Conservation (phyloP, 1,140 invertebrate genomes). For the Chymomyza costata region DNA sequence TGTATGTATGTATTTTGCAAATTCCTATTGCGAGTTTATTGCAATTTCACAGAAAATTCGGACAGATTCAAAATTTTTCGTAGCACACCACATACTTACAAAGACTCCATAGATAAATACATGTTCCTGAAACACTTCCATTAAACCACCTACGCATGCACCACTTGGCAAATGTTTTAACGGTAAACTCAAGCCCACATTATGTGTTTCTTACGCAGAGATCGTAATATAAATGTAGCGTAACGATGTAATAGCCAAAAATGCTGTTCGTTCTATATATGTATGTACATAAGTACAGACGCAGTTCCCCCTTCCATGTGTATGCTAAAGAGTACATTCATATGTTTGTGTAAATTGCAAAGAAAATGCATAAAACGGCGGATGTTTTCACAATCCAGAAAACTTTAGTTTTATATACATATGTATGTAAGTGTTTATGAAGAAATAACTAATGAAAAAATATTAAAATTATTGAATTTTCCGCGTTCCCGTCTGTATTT, state of each 20-base stretch:
- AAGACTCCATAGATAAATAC: neutral
- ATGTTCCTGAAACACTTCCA: constrained; percentile 12
- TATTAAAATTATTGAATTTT: constrained; percentile 60
- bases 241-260: constrained; percentile 53
- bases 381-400: constrained; percentile 55
- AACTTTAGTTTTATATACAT: constrained; percentile 69
- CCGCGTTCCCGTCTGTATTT: constrained; percentile 29
- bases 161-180: constrained; percentile 43
- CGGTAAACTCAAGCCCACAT: constrained; percentile 48
- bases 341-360: constrained; percentile 42
- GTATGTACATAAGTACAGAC: neutral
- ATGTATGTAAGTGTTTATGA: constrained; percentile 72
- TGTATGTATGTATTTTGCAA: neutral
- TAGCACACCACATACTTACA: neutral
- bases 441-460: constrained; percentile 68
- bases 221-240: constrained; percentile 57
- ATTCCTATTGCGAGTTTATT: neutral
- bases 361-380: constrained; percentile 59
- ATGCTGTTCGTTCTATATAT: constrained; percentile 18
- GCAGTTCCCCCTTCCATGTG: too few relatives aligned
- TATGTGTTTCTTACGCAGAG: constrained; percentile 59
- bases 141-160: constrained; percentile 32
- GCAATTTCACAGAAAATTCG: neutral
- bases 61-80: too few relatives aligned
- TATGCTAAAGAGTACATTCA: too few relatives aligned